Evolutionary conservation across 2,888 invertebrate genomes (phyloP), one percentile per base, ranked within the genome.

Genomic region (Artemia sinica): DNA sequence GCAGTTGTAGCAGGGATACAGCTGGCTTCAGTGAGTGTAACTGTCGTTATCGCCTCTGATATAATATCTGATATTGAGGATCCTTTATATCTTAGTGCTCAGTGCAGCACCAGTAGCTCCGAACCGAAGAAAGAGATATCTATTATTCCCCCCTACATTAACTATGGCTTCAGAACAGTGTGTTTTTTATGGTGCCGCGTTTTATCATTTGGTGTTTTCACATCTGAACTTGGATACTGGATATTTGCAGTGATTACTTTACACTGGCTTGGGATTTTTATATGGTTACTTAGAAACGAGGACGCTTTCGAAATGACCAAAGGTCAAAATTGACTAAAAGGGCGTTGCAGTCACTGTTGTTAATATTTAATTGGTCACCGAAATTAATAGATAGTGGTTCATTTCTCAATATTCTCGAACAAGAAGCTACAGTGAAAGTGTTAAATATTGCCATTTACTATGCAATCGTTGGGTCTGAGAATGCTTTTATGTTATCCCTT

Each of bases 291-390:
- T 58, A 67, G 70, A 48, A n/a, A 58, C 18, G 14, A 58, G 18
- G 58, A 58, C 58, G 58, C 14, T 18, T 14, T n/a, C 58, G 14
- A 58, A 58, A 58, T 58, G 18, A 58, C 58, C 18, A 18, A 18
- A 14, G 58, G n/a, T 18, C 58, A 58, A 58, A 58, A 58, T n/a
- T 58, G 18, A n/a, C 18, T 9, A 58, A 14, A 18, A 49, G 70
- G 52, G 68, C 68, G 41, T 14, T 70, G 9, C 68, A 68, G 9
- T 66, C 70, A 7, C 68, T 68, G 14, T 66, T 70, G n/a, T 66
- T 70, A 28, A 68, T 70, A 10, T 70, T 70, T 49, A 68, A 70
- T 49, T 70, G 70, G 70, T 68, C 70, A 14, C 68, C 70, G n/a
- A 58, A 58, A 18, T 18, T 58, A 7, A 58, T 58, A 7, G 58